A percentile compares a stretch with the other conserved stretches of the same genome.
These are phyloP conservation scores for Mayetiola destructor DNA, from an alignment of 2,888 invertebrate genomes.

Conservation along the genomic window DNA sequence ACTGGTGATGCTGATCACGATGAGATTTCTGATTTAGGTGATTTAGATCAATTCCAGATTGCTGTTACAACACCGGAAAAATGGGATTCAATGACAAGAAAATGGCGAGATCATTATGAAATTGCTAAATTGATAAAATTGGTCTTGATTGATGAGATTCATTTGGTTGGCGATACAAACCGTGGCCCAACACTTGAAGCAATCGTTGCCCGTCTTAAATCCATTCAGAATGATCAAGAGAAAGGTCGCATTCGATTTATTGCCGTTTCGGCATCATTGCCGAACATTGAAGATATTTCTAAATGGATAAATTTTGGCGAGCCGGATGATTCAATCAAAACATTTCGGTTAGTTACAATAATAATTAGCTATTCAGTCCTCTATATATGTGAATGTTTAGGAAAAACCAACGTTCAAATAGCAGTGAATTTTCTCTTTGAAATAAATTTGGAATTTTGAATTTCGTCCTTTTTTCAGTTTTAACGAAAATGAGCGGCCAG, in stretches of 20 bases:
- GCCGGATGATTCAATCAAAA: neutral
- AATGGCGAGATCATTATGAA: conserved; percentile 52
- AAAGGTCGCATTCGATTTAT: conserved; percentile 40
- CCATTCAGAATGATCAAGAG: conserved; percentile 33
- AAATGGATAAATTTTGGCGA: conserved; percentile 46
- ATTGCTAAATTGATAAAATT: conserved; percentile 48
- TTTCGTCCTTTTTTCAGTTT: too few relatives aligned
- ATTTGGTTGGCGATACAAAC: conserved; percentile 53
- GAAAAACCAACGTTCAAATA: too few relatives aligned
- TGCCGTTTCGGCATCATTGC: conserved; percentile 65
- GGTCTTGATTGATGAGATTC: conserved; percentile 61
- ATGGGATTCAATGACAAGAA: conserved; percentile 66
- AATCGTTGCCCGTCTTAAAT: conserved; percentile 68
- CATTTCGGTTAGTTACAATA: conserved; percentile 25
- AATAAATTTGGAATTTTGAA: too few relatives aligned
- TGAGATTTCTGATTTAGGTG: conserved; percentile 38
- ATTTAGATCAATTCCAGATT: conserved; percentile 40
- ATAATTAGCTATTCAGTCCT: neutral
- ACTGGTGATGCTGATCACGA: conserved; percentile 58
- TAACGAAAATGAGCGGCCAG: conserved; percentile 41
- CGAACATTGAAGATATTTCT: conserved; percentile 61
- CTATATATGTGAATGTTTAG: too few relatives aligned
- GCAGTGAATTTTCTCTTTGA: too few relatives aligned
- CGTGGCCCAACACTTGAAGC: conserved; percentile 66
- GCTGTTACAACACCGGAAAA: conserved; percentile 74